These are phyloP conservation scores for Lepidothrix coronata DNA, from an alignment of 2,113 vertebrate genomes.

Conservation along the genomic window DNA sequence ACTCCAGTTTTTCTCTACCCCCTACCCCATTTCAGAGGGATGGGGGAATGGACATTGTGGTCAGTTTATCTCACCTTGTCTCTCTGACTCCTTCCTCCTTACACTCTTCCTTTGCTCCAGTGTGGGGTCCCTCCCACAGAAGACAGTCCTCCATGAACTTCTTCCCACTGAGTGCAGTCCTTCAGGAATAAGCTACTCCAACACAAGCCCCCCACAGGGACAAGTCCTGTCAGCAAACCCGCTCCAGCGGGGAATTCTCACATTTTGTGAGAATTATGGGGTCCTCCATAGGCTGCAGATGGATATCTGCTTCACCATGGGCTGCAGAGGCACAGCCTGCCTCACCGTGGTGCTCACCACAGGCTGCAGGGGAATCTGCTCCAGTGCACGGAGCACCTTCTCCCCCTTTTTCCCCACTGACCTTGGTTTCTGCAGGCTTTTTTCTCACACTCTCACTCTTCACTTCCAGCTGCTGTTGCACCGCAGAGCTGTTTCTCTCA, in stretches of 20 bases:
- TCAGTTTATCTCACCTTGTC: not conserved
- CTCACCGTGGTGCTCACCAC: too few relatives aligned
- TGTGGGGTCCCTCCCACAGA: not conserved
- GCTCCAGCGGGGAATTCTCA: not conserved
- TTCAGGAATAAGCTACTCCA: not conserved
- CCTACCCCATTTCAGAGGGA: not conserved
- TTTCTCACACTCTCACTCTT: not conserved
- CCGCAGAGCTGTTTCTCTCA: not conserved
- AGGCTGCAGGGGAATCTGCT: not conserved
- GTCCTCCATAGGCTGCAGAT: not conserved
- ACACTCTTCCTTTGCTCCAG: not conserved
- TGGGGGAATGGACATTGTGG: not conserved
- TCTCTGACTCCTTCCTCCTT: not conserved
- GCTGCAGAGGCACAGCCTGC: not conserved
- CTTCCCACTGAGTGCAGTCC: not conserved
- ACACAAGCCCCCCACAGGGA: fast-evolving
- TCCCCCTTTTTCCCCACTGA: not conserved
- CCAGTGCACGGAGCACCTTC: too few relatives aligned
- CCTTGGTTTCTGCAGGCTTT: not conserved
- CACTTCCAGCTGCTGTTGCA: not conserved
- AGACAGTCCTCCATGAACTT: not conserved
- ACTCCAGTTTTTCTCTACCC: not conserved
- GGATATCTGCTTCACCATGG: not conserved
- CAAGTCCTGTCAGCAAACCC: not conserved
- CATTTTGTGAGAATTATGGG: too few relatives aligned